Evolutionary conservation across 2,113 vertebrate genomes (phyloP).

Genomic region (Colossoma macropomum): DNA sequence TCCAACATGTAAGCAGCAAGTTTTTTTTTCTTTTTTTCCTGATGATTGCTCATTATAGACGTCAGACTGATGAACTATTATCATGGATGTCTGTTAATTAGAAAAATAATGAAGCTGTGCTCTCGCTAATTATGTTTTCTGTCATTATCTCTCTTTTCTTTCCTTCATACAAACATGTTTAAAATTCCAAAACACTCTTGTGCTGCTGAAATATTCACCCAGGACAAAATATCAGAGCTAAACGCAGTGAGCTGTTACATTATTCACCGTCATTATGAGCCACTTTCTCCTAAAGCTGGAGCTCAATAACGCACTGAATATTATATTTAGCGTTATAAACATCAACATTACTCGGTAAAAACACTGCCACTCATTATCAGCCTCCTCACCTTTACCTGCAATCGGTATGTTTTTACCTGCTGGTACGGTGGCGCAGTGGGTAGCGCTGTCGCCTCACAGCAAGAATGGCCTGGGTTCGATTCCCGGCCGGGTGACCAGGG

Average conservation of each 20-base stretch:
- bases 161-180: not conserved
- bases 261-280: not conserved
- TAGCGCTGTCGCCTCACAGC: too few relatives aligned
- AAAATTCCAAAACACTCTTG: conserved; percentile 13
- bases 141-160: conserved; percentile 33
- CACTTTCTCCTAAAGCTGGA: too few relatives aligned
- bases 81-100: conserved; percentile 66
- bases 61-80: conserved; percentile 68
- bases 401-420: too few relatives aligned
- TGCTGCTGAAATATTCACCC: not conserved
- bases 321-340: too few relatives aligned
- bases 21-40: conserved; percentile 49
- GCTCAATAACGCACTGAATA: too few relatives aligned
- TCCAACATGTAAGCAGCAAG: conserved; percentile 66
- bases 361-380: too few relatives aligned
- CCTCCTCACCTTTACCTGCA: too few relatives aligned
- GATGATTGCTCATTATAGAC: conserved; percentile 66
- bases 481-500: too few relatives aligned
- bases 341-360: too few relatives aligned
- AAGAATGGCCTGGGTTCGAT: too few relatives aligned
- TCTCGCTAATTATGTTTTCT: conserved; percentile 55
- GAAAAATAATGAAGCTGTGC: conserved; percentile 56
- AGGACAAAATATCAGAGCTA: not conserved
- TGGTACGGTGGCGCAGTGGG: too few relatives aligned
- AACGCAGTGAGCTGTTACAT: not conserved